Evolutionary conservation across 2,888 invertebrate genomes (phyloP).

Genomic region (Calliscelio sp.): DNA sequence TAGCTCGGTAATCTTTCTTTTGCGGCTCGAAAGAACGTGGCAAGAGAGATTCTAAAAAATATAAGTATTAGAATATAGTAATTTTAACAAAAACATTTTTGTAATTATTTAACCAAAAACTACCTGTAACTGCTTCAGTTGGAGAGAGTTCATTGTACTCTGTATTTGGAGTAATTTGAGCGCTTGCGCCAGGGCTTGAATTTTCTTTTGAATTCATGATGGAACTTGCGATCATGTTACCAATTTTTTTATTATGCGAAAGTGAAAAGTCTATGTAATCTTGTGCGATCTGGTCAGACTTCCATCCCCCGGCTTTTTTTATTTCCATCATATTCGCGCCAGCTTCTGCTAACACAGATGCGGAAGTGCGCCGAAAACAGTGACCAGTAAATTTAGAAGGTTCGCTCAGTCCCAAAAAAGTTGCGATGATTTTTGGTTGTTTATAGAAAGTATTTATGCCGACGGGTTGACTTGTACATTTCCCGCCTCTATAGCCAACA

Average conservation of each 20-base stretch:
- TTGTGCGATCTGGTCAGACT: constrained; percentile 5
- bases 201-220: background rate
- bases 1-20: constrained; percentile 12
- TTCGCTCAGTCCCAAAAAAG: background rate
- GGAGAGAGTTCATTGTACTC: background rate
- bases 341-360: constrained; percentile 17
- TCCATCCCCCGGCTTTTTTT: constrained; percentile 25
- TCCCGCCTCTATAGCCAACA: no score
- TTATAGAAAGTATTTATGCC: background rate
- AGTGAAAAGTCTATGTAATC: constrained; percentile 20
- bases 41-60: constrained; percentile 7
- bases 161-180: background rate
- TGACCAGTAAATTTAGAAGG: background rate
- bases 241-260: constrained; percentile 13
- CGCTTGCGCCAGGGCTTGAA: background rate
- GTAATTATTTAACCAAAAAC: constrained; percentile 6
- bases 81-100: background rate
- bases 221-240: constrained; percentile 17
- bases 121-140: constrained; percentile 5
- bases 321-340: constrained; percentile 4
- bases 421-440: no score
- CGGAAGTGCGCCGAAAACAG: constrained; percentile 15
- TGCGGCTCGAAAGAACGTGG: background rate
- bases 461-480: background rate
- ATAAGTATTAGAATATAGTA: constrained; percentile 4